These are phyloP conservation scores for Pseudomyrmex concolor DNA, from an alignment of 1,140 invertebrate species.

Conservation along the genomic window DNA sequence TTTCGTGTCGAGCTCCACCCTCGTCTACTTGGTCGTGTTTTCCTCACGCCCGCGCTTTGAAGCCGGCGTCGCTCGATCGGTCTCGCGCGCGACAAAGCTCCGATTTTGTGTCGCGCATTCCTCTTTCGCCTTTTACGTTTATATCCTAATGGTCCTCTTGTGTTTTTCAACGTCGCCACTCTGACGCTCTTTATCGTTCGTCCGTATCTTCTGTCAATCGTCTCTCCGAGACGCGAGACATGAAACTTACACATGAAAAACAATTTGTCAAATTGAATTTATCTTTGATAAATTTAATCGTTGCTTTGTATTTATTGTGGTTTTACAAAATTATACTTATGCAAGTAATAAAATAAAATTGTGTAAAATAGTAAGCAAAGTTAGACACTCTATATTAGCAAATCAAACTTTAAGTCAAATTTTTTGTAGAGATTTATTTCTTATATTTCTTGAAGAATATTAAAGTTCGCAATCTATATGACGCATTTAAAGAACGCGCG, in stretches of 20 bases:
- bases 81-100: slow-evolving; percentile 5
- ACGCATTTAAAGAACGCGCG: slow-evolving; percentile 9
- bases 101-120: slow-evolving; percentile 2
- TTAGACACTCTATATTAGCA: too few relatives aligned
- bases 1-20: slow-evolving; percentile 49
- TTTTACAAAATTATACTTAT: too few relatives aligned
- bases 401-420: too few relatives aligned
- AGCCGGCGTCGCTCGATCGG: slow-evolving; percentile 39
- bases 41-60: slow-evolving; percentile 38
- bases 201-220: slow-evolving; percentile 5
- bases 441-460: too few relatives aligned
- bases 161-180: slow-evolving; percentile 28
- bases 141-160: slow-evolving; percentile 35
- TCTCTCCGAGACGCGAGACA: neutral
- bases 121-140: neutral
- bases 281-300: neutral
- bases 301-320: too few relatives aligned
- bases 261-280: slow-evolving; percentile 18
- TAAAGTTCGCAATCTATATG: neutral
- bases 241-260: neutral
- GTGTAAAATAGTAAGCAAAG: too few relatives aligned
- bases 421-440: too few relatives aligned
- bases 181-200: slow-evolving; percentile 33
- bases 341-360: too few relatives aligned
- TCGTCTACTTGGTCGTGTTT: neutral